Conservation (phyloP, 2,797 vertebrate species). For the Dipus sagitta region DNA sequence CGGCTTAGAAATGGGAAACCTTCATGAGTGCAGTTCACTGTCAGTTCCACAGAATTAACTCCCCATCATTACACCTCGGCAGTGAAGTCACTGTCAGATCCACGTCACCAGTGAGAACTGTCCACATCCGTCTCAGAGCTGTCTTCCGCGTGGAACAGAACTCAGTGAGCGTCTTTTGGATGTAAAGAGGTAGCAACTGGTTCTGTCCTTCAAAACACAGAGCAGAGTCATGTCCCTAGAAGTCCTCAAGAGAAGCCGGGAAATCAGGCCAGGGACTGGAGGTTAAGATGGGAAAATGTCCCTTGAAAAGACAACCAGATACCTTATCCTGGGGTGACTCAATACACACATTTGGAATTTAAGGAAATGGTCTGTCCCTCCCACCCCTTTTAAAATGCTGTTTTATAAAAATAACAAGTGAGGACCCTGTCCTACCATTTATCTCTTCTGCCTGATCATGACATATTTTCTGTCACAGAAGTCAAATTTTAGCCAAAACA, state of each 20-base stretch:
- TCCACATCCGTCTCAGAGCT: not conserved
- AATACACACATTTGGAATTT: not conserved
- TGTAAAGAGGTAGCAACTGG: not conserved
- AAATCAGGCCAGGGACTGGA: not conserved
- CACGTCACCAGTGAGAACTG: constrained; percentile 5
- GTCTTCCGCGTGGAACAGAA: not conserved
- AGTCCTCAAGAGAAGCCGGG: not conserved
- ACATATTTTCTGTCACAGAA: not conserved
- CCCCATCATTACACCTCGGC: constrained; percentile 8
- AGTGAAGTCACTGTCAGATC: not conserved
- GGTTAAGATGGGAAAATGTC: not conserved
- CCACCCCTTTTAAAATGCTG: constrained; percentile 1
- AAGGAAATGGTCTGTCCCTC: not conserved
- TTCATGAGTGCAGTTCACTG: not conserved
- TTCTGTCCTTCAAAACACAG: not conserved
- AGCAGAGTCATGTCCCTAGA: not conserved
- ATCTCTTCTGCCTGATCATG: not conserved
- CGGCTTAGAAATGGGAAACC: constrained; percentile 16
- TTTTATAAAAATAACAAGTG: constrained; percentile 34
- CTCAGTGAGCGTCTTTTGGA: not conserved
- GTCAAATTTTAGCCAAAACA: constrained; percentile 45
- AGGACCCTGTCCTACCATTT: constrained; percentile 11
- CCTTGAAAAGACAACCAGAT: not conserved
- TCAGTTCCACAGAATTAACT: not conserved
- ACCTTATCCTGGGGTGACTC: not conserved